These are phyloP conservation scores for Chloroclysta siterata DNA, from an alignment of 2,888 invertebrate genomes.

Conservation along the genomic window DNA sequence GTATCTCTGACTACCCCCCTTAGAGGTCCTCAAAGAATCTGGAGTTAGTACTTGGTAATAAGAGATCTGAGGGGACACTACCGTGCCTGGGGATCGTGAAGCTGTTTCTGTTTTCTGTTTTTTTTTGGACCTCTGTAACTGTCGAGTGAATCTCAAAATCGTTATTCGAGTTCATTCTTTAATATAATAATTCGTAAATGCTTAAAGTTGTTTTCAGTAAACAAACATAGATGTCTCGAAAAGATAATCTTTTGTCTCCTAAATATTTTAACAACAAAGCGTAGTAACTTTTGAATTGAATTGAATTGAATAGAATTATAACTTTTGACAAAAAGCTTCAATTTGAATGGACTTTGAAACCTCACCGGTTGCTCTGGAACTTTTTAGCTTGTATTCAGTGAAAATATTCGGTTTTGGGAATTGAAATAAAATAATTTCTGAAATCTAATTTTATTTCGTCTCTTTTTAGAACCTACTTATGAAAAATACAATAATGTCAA, in stretches of 20 bases:
- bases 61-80: too few species aligned
- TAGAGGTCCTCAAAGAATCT: too few species aligned
- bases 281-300: background rate
- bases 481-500: constrained; percentile 73
- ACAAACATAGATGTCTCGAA: background rate
- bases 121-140: too few species aligned
- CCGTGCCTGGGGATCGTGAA: too few species aligned
- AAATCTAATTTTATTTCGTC: constrained; percentile 78
- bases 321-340: background rate
- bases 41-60: too few species aligned
- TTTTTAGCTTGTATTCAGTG: background rate
- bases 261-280: background rate
- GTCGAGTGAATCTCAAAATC: too few species aligned
- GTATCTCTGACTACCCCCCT: too few species aligned
- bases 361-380: background rate
- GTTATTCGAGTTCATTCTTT: too few species aligned
- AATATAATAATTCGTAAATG: background rate
- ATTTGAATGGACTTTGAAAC: background rate
- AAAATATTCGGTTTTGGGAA: background rate
- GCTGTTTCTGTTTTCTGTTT: too few species aligned
- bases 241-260: background rate
- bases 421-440: constrained; percentile 47
- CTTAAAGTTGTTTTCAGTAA: too few species aligned
- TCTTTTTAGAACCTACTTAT: constrained; percentile 73
- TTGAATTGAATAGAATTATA: background rate